Evolutionary conservation across 2,797 vertebrate genomes (phyloP), one percentile per base, ranked within the genome.

Genomic region (Schizopygopsis pylzovi): DNA sequence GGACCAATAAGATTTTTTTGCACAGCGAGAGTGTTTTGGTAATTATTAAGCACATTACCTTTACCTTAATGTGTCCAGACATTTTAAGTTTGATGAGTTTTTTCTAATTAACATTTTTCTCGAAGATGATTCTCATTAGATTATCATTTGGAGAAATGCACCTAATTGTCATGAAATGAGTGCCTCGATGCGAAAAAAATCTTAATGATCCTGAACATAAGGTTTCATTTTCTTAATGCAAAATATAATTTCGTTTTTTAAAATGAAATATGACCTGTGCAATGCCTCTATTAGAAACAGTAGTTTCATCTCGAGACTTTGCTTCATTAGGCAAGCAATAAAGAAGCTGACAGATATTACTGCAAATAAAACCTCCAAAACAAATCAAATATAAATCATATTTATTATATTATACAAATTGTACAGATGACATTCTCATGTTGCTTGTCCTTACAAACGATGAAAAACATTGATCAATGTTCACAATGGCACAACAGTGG

Each of bases 371-470:
- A 90, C 92, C 91, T 88, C 81, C 1, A 92, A 89, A 91, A 89
- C 91, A 94, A 93, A 94, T 94, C 94, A 96, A 95, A 96, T 95
- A 95, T 96, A 96, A 96, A 96, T 95, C 94, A 93, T 95, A 92
- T 95, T 95, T 96, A 84, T 84, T 84, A 95, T 96, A 94, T 94
- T 95, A 94, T 96, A 96, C 95, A 96, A 95, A 95, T 96, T 96
- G 92, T 96, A 96, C 95, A 96, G 93, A 94, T 94, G 93, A 92
- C 93, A 93, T 93, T 88, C 93, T 92, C 92, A 93, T 90, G 90
- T 39, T 77, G 65, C 28, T 73, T 81, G 59, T 68, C 76, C 52
- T 41, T 90, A 90, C 88, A 83, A 91, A 91, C 85, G 79, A 88
- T 84, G 91, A 73, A 47, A 67, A 84, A 82, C 87, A 83, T 72